Evolutionary conservation across 2,113 vertebrate species (phyloP), one percentile per base, ranked within the genome.

Genomic region (Ranitomeya imitator): DNA sequence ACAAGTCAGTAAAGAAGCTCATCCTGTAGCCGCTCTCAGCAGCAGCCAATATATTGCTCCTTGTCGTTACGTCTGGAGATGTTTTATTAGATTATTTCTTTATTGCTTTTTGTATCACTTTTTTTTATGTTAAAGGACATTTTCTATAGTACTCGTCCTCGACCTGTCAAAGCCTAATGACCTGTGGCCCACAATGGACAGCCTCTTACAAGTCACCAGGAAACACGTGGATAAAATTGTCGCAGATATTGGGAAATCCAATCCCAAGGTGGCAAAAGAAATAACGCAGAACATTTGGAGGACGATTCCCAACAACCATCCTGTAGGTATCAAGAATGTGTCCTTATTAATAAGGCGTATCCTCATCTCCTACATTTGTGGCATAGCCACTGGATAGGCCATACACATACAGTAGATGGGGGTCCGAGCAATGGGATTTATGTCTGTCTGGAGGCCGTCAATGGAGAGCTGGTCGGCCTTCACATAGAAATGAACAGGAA

Each of bases 161-260:
- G 98, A 99, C 91, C 92, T 99, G 87, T 98, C 98, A 26, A 97
- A 95, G 91, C 98, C 98, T 83, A 94, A 94, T 21, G 90, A 93
- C n/a, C 94, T 99, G 69, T 99, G 98, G 98, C 92, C 90, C 51
- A 97, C 96, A 31, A 95, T 96, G 96, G 97, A 99, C 63, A 96
- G 91, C 82, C 95, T 99, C 86, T 92, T 99, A 86, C 95, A 95
- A 91, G 93, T 93, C 86, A 95, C 96, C 76, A 95, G 93, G 86
- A 90, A 79, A 54, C 96, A 98, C 0, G 60, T 97, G 80, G 95
- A 97, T 59, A 97, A 94, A 93, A 91, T 95, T 60, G 91, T 92
- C 57, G 90, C 93, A 86, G 94, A 94, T 89, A 86, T 95, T n/a
- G 95, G 94, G 82, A 95, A 94, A 90, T 91, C 92, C 79, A 96